Percentiles rank a stretch among this genome's conserved stretches.
Conservation (phyloP, 2,797 vertebrate species). For the Microtus agrestis region DNA sequence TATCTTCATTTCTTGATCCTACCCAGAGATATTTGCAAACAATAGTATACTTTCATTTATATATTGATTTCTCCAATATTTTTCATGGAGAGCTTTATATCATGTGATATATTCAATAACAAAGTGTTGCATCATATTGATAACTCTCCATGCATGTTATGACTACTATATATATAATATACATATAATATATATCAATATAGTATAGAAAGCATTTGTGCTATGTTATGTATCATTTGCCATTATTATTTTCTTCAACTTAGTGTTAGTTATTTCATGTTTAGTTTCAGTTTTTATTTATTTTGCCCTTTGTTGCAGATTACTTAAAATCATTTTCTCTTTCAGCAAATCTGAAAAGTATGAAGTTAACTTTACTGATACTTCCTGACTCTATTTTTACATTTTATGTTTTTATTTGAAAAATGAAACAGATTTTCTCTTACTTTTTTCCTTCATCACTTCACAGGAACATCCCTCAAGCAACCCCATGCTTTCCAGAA, state of each 20-base stretch:
- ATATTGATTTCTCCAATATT: background rate
- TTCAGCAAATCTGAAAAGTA: background rate
- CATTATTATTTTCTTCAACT: background rate
- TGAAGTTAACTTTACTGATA: background rate
- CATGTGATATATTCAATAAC: background rate
- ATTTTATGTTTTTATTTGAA: no score
- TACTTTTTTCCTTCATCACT: background rate
- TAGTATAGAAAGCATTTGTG: background rate
- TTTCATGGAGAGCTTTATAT: background rate
- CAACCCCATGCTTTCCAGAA: background rate
- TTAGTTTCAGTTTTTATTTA: background rate
- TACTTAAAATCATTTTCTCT: background rate
- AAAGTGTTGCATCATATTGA: background rate
- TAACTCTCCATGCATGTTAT: background rate
- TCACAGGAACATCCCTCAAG: background rate
- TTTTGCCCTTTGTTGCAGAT: background rate
- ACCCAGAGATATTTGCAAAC: background rate
- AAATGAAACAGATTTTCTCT: background rate
- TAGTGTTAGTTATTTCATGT: background rate
- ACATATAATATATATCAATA: no score
- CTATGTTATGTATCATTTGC: background rate
- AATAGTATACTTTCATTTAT: background rate
- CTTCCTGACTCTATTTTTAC: background rate
- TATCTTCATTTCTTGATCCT: background rate
- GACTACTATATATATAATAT: no score